Conservation (phyloP, 2,113 vertebrate species). For the Coturnix japonica region DNA sequence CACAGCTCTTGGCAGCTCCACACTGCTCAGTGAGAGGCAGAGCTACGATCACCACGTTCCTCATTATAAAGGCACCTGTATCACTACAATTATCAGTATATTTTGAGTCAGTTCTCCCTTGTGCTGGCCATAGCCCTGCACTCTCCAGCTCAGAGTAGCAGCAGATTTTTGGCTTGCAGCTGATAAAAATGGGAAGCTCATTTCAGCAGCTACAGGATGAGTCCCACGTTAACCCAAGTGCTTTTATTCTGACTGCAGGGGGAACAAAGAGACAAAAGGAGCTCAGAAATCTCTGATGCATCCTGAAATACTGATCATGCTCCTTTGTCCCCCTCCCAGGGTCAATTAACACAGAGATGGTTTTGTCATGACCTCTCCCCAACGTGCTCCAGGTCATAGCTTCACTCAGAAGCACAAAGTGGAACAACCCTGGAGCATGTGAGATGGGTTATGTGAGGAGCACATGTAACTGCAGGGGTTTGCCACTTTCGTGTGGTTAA, state of each 20-base stretch:
- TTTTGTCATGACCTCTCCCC: not conserved
- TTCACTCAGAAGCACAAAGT: not conserved
- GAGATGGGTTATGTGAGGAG: not conserved
- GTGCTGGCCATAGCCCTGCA: not conserved
- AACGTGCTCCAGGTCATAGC: accelerated
- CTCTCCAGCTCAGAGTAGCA: accelerated
- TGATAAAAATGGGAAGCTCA: not conserved
- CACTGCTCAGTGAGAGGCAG: not conserved
- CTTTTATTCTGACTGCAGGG: not conserved
- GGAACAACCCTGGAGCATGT: accelerated
- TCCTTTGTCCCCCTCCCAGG: not conserved
- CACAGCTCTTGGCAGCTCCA: not conserved
- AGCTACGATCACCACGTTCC: no score
- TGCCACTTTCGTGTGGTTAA: not conserved
- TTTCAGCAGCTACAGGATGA: not conserved
- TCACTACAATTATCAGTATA: accelerated
- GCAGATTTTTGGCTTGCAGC: not conserved
- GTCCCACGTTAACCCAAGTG: not conserved
- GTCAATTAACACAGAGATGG: not conserved
- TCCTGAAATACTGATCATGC: not conserved
- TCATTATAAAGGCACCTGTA: not conserved
- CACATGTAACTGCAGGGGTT: accelerated
- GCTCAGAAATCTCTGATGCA: not conserved
- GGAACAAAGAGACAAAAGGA: not conserved
- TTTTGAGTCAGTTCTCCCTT: not conserved